Base-by-base conservation (phyloP, 2,888 invertebrate genomes). In the Zygaena filipendulae region DNA sequence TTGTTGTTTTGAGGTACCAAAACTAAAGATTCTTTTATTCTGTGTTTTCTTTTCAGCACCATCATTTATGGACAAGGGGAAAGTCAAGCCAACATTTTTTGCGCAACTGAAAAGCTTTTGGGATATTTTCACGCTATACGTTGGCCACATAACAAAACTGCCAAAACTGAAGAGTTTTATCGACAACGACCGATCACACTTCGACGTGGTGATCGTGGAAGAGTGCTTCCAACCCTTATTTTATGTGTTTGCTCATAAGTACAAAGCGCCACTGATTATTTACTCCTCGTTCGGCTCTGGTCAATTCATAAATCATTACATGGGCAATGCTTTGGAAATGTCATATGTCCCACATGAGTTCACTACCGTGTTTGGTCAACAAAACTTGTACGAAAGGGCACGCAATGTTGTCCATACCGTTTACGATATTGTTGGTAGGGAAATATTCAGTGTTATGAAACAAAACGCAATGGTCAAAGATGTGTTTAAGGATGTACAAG, bases 281-380 rank as follows among this genome's bases (percentile, higher is more conserved):
- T 24, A 42, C 1, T 35, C 36, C 22, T 33, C 43, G 2, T 42
- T 43, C 33, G 45, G 45, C 3, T 33, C 32, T 21, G 39, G 34
- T 1, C 43, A 45, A 5, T 45, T 39, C 13, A 25, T 39, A 5
- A 39, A 37, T 11, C 39, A 42, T 9, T 40, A 29, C 11, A 43
- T 40, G 33, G 45, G 45, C 6, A 43, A 37, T 20, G 33, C 43
- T 7, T 12, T 43, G 20, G 35, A 43, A 21, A 11, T 43, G 46
- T 71, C 83, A 0, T 71, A 70, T 45, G 63, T 80, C 14, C 80
- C 83, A 0, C 71, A 81, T 27, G 56, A 64, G 6, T 66, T 69
- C 32, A 39, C 70, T 27, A 53, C 34, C 3, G 11, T 51, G 1
- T 59, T 59, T 11, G 68, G 67, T 35, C 49, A 49, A 25, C 81